A percentile compares a stretch with the other conserved stretches of the same genome.
Conservation (phyloP, 2,113 vertebrate genomes). For the Takifugu bimaculatus region DNA sequence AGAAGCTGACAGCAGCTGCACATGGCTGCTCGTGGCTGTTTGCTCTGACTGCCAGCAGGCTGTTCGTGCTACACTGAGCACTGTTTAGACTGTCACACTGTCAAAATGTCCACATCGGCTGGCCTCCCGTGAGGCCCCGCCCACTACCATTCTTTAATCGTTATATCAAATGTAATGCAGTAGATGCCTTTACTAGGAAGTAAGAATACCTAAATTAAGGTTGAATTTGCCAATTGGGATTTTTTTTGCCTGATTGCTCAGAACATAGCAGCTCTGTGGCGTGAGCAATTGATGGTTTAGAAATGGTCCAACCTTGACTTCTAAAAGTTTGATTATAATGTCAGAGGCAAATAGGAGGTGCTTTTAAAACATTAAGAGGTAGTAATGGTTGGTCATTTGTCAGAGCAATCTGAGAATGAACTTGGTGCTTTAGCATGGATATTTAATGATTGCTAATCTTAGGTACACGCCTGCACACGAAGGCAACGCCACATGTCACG, state of each 20-base stretch:
- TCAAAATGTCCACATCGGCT: not conserved
- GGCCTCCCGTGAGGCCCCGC: not conserved
- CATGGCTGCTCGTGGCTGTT: slow-evolving; percentile 2
- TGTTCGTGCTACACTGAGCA: not conserved
- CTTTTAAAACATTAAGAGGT: too few relatives aligned
- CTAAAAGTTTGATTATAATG: too few relatives aligned
- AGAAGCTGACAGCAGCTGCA: not conserved
- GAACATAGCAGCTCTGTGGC: too few relatives aligned
- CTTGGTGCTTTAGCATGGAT: not conserved
- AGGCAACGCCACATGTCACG: not conserved
- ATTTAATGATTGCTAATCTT: not conserved
- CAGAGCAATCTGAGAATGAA: not conserved
- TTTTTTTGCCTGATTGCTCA: too few relatives aligned
- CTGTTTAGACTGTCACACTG: not conserved
- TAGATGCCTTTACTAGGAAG: too few relatives aligned
- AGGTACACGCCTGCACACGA: not conserved
- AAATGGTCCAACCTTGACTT: too few relatives aligned
- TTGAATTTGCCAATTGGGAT: too few relatives aligned
- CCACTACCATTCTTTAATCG: not conserved
- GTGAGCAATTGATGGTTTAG: too few relatives aligned
- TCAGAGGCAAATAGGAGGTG: too few relatives aligned
- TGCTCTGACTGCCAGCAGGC: not conserved
- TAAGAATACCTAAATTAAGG: too few relatives aligned
- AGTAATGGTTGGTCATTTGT: not conserved
- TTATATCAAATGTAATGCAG: not conserved